These are phyloP conservation scores for Pandemis cinnamomeana DNA, from an alignment of 2,888 invertebrate species.

Conservation along the genomic window DNA sequence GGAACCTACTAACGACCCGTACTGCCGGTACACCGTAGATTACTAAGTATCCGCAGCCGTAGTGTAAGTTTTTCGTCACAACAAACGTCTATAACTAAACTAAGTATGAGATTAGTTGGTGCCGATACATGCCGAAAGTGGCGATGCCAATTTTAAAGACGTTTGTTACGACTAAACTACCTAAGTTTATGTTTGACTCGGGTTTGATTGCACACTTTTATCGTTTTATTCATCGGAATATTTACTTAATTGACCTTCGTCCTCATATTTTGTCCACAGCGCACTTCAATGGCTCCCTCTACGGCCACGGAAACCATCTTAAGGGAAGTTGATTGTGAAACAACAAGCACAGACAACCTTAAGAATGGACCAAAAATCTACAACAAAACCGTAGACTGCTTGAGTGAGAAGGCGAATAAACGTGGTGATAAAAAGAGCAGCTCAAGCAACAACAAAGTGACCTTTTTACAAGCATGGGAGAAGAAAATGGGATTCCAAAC, in stretches of 20 bases:
- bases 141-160: no score
- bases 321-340: slow-evolving; percentile 39
- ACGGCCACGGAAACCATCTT: slow-evolving; percentile 54
- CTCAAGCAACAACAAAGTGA: slow-evolving; percentile 55
- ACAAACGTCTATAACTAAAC: no score
- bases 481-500: slow-evolving; percentile 80
- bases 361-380: slow-evolving; percentile 43
- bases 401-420: slow-evolving; percentile 1
- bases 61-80: no score
- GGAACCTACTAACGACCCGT: no score
- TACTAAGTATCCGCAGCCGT: no score
- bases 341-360: slow-evolving; percentile 46
- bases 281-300: slow-evolving; percentile 54
- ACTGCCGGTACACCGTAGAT: no score
- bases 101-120: no score
- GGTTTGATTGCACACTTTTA: no score
- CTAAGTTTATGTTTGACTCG: no score
- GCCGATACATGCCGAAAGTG: no score
- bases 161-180: no score
- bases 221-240: no score
- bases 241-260: not conserved
- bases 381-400: slow-evolving; percentile 39
- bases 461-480: slow-evolving; percentile 63
- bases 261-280: slow-evolving; percentile 35
- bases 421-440: slow-evolving; percentile 57